phyloP scores from a whole-genome alignment of 2,113 vertebrate genomes.

The Phalacrocorax carbo region DNA sequence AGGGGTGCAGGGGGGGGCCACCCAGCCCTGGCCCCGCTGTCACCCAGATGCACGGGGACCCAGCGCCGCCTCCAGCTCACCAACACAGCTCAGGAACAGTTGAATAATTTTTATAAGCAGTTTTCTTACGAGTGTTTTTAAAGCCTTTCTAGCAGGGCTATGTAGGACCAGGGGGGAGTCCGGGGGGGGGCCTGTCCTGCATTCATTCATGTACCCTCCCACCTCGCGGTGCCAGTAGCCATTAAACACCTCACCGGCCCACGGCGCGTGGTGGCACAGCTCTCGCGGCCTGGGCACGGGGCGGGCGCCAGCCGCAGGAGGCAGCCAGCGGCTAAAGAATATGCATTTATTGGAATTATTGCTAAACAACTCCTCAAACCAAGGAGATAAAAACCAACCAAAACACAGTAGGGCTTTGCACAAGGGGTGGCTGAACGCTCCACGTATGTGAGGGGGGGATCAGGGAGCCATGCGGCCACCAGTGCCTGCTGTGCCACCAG shows the following conservation, averaged over 20 bases:
- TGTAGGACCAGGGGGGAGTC: not conserved
- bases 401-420: constrained; percentile 69
- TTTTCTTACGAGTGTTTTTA: constrained; percentile 26
- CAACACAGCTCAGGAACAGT: constrained; percentile 24
- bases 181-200: too few relatives aligned
- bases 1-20: not conserved
- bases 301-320: not conserved
- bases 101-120: constrained; percentile 43
- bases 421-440: not conserved
- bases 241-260: constrained; percentile 63
- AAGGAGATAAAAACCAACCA: constrained; percentile 26
- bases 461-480: not conserved
- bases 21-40: accelerated
- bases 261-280: not conserved
- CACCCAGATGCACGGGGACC: not conserved
- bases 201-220: constrained; percentile 14
- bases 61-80: constrained; percentile 19
- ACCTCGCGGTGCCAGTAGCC: constrained; percentile 40
- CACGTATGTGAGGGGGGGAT: accelerated
- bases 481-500: not conserved
- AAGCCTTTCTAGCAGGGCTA: not conserved
- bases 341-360: constrained; percentile 67
- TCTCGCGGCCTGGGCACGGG: accelerated
- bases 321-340: constrained; percentile 57
- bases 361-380: constrained; percentile 60